phyloP scores from a whole-genome alignment of 2,113 vertebrate species.

The Octodon degus region DNA sequence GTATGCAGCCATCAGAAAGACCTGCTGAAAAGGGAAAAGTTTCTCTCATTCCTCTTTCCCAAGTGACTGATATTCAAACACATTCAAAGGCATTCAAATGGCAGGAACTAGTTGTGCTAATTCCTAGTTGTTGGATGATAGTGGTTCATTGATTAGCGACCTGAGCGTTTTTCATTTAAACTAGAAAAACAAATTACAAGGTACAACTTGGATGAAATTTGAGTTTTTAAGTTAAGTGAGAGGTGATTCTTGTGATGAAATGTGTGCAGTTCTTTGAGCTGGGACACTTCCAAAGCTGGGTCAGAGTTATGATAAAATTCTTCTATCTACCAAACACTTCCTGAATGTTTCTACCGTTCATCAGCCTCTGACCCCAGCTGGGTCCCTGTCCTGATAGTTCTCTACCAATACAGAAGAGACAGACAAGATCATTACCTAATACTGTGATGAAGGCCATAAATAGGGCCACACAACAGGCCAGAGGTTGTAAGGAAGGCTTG shows the following conservation, averaged over 20 bases:
- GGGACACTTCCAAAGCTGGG: not conserved
- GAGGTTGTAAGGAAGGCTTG: not conserved
- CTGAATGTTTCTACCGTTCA: not conserved
- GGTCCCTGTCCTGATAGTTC: not conserved
- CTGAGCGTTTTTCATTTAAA: not conserved
- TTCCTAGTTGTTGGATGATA: not conserved
- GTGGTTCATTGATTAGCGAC: not conserved
- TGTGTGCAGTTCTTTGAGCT: not conserved
- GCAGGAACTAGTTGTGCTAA: not conserved
- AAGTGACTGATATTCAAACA: not conserved
- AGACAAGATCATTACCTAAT: not conserved
- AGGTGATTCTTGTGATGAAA: not conserved
- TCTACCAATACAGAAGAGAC: not conserved
- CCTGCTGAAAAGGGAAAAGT: not conserved
- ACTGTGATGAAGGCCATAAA: not conserved
- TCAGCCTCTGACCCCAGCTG: not conserved
- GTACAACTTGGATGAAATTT: not conserved
- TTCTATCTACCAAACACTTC: not conserved
- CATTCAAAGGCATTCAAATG: not conserved
- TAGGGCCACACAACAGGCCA: not conserved
- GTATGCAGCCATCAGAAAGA: slow-evolving; percentile 29
- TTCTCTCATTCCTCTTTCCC: not conserved
- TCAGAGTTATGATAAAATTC: not conserved
- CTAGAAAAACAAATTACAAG: not conserved
- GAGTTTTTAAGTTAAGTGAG: not conserved